Evolutionary conservation across 2,888 invertebrate genomes (phyloP).

Genomic region (Idaea biselata): DNA sequence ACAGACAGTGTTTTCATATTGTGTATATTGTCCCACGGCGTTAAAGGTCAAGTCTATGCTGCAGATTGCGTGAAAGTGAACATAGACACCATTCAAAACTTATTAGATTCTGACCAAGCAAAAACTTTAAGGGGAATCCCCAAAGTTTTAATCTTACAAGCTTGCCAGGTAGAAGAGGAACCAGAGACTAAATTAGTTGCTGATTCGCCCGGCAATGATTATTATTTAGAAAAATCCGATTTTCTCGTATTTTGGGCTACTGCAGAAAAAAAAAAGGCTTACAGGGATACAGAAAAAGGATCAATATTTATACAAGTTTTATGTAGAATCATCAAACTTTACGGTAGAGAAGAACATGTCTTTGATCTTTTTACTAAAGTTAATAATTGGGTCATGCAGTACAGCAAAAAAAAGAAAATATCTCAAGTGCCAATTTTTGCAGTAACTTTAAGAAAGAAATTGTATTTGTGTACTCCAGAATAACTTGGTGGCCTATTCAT

Average conservation of each 20-base stretch:
- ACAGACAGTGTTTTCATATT: conserved; percentile 68
- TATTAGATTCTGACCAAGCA: conserved; percentile 59
- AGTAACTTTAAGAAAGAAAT: conserved; percentile 59
- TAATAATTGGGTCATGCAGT: conserved; percentile 44
- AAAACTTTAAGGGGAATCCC: conserved; percentile 54
- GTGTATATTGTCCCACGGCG: conserved; percentile 71
- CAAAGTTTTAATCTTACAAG: conserved; percentile 67
- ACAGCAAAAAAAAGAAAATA: conserved; percentile 40
- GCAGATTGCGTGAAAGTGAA: conserved; percentile 67
- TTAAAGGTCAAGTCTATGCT: conserved; percentile 64
- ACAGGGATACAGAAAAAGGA: conserved; percentile 53
- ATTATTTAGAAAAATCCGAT: conserved; percentile 55
- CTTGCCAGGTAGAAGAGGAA: conserved; percentile 61
- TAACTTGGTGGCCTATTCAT: neutral
- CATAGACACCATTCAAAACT: conserved; percentile 60
- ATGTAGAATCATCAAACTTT: conserved; percentile 47
- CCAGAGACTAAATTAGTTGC: conserved; percentile 43
- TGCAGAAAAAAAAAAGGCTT: conserved; percentile 67
- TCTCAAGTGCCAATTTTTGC: conserved; percentile 62
- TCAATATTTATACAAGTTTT: conserved; percentile 68
- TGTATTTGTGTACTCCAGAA: conserved; percentile 50
- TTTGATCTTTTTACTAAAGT: conserved; percentile 65
- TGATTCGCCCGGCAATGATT: conserved; percentile 45
- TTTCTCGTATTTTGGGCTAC: conserved; percentile 71
- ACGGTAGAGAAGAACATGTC: conserved; percentile 50